These are phyloP conservation scores for Hypocryptadius cinnamomeus DNA, from an alignment of 2,113 vertebrate genomes.

Conservation along the genomic window DNA sequence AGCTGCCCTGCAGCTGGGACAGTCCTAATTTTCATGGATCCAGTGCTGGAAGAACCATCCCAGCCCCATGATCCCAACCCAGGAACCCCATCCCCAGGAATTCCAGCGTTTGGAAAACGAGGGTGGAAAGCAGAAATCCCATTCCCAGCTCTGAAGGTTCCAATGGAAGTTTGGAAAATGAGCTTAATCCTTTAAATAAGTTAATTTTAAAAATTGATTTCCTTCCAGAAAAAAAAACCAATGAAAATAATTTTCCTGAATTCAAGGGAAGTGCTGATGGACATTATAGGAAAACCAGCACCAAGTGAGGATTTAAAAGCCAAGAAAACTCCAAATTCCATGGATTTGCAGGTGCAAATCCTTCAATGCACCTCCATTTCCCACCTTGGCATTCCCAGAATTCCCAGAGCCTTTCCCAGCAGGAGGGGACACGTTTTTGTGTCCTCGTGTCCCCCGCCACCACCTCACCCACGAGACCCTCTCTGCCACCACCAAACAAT, in stretches of 20 bases:
- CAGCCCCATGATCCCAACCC: not conserved
- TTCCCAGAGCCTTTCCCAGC: not conserved
- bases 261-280: rapidly evolving
- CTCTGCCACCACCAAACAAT: too few relatives aligned
- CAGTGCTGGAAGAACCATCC: not conserved
- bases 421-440: not conserved
- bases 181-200: not conserved
- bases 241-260: not conserved
- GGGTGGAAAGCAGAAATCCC: not conserved
- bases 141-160: not conserved
- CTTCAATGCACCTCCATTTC: not conserved
- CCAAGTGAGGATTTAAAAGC: not conserved
- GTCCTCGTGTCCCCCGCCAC: not conserved
- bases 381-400: not conserved
- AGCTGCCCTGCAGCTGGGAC: not conserved
- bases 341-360: not conserved
- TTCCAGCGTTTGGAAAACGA: not conserved
- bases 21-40: not conserved
- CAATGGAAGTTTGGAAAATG: not conserved
- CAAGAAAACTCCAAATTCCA: not conserved
- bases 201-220: rapidly evolving
- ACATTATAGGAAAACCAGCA: rapidly evolving
- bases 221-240: rapidly evolving
- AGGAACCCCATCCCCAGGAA: not conserved
- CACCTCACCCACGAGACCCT: not conserved